Conservation (phyloP, 2,113 vertebrate species). For the Coturnix japonica region DNA sequence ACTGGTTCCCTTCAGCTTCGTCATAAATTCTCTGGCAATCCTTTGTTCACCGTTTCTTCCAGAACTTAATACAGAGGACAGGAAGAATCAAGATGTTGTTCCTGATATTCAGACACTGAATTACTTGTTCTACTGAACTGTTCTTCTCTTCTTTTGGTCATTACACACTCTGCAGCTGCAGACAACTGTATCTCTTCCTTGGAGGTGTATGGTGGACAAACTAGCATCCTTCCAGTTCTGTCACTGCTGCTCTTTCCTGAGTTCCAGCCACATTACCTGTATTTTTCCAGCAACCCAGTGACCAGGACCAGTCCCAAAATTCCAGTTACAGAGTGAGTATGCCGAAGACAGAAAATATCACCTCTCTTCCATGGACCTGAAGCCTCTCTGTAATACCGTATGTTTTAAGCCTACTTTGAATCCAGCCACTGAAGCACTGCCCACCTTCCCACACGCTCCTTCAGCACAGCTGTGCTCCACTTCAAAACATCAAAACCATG, state of each 20-base stretch:
- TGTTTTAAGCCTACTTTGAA: constrained; percentile 51
- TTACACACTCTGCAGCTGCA: not conserved
- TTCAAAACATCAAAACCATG: constrained; percentile 59
- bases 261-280: not conserved
- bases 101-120: not conserved
- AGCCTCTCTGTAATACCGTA: not conserved
- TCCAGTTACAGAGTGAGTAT: not conserved
- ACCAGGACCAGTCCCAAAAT: not conserved
- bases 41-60: not conserved
- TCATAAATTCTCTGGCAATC: not conserved
- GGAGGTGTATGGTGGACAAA: not conserved
- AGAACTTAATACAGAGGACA: not conserved
- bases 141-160: not conserved
- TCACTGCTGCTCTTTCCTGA: not conserved
- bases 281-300: not conserved
- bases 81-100: not conserved
- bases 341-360: not conserved
- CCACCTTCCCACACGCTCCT: constrained; percentile 36
- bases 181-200: not conserved
- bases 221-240: not conserved
- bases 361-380: not conserved
- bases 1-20: not conserved
- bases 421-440: not conserved
- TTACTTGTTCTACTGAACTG: not conserved
- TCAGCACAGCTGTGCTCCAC: not conserved